Evolutionary conservation across 2,113 vertebrate species (phyloP), one percentile per base, ranked within the genome.

Genomic region (Malaclemys terrapin): DNA sequence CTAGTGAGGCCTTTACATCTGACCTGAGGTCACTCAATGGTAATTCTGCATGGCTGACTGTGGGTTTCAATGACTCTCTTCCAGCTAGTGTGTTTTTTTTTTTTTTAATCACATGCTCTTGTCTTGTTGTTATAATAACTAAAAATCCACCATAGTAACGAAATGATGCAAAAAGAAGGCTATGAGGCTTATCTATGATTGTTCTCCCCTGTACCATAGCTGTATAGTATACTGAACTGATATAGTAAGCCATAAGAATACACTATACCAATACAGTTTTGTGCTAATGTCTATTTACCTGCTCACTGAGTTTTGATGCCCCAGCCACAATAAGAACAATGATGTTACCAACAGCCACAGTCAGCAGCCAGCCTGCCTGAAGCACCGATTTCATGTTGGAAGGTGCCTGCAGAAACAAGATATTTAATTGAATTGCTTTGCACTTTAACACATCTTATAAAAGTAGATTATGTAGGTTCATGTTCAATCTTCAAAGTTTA

Each of bases 331-430:
- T 99, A 42, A 99, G 98, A 85, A 99, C 99, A 6, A 99, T 99
- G 84, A 99, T 98, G 98, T 99, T 99, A 20, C 99, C 99, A 0
- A 99, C 4, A 24, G 99, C 99, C 89, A 99, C 99, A 0, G 99
- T 99, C 20, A 99, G 81, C 82, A 99, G 98, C 99, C 99, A 99
- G 11, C 99, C 99, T 1, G 99, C 99, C 88, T 99, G 99, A 27
- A 99, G 98, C 95, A 99, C 99, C 1, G 99, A 98, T 97, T 99
- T 99, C 99, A 99, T 99, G 85, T 99, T 99, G 92, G 99, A 98
- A 0, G 99, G 99, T 10, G 99, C 99, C 99, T 99, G 93, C 0
- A 91, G 80, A 94, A 87, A 54, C 29, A 96, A 96, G 49, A 45
- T 53, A 84, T 29, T 45, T 54, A 69, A 72, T 47, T 62, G 20